A percentile compares a stretch with the other conserved stretches of the same genome.
These are phyloP conservation scores for Nomada fabriciana DNA, from an alignment of 2,888 invertebrate species.

Conservation along the genomic window DNA sequence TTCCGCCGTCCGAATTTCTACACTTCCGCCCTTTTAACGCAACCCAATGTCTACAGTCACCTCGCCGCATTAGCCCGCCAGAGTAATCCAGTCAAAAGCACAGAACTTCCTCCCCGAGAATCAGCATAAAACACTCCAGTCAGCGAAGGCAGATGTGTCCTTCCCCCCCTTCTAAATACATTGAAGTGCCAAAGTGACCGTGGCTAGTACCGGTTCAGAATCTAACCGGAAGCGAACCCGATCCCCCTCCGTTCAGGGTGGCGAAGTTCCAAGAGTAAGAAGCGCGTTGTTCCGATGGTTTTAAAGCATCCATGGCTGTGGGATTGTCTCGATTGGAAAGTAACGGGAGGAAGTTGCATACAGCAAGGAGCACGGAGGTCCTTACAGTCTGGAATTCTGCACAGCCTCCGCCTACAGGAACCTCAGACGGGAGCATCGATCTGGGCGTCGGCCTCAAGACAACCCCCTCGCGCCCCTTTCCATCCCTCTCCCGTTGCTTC, in stretches of 20 bases:
- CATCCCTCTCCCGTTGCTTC: slow-evolving; percentile 27
- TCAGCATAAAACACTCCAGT: not conserved
- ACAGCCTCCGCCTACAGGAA: slow-evolving; percentile 79
- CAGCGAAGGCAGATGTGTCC: not conserved
- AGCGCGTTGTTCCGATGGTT: slow-evolving; percentile 13
- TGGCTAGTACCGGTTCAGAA: not conserved
- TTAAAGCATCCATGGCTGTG: slow-evolving; percentile 10
- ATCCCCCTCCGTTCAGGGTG: not conserved
- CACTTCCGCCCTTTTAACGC: not conserved
- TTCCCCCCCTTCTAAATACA: no score
- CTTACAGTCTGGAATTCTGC: slow-evolving; percentile 68
- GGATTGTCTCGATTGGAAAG: slow-evolving; percentile 43
- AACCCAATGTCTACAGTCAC: not conserved
- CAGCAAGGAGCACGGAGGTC: slow-evolving; percentile 54
- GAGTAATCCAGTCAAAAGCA: not conserved
- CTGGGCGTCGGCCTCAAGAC: slow-evolving; percentile 83
- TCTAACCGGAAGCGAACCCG: slow-evolving; percentile 25
- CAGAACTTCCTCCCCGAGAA: not conserved
- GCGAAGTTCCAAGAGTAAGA: slow-evolving; percentile 2
- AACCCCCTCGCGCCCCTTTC: slow-evolving; percentile 66
- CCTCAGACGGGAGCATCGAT: slow-evolving; percentile 83
- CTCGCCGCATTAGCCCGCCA: not conserved
- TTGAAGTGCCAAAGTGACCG: not conserved
- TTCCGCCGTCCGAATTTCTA: not conserved
- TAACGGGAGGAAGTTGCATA: slow-evolving; percentile 35